Evolutionary conservation across 2,797 vertebrate species (phyloP), one percentile per base, ranked within the genome.

Genomic region (Phoxinus dragarum): DNA sequence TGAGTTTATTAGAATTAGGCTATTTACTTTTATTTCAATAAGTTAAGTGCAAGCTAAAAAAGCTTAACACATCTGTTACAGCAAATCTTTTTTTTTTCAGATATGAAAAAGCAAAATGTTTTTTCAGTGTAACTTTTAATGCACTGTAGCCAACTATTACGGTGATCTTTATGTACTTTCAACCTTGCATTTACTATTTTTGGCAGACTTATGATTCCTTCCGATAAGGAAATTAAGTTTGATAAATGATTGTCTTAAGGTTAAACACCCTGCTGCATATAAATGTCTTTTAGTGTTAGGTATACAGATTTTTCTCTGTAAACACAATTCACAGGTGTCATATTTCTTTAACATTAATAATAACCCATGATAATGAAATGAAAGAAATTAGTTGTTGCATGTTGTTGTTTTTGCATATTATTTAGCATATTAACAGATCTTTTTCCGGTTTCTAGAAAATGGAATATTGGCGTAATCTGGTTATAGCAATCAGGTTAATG

Each of bases 151-250:
- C 11, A 4, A 42, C 47, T 23, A 76, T 16, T 31, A 44, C 6
- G 3, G 21, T n/a, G 59, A 52, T 73, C 44, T 83, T 52, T 31
- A 84, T 76, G 72, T 56, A 84, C 61, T 84, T 77, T 84, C 52
- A 71, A 61, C 52, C 66, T 80, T 69, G 67, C 34, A 21, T 79
- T 73, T 34, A 67, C 49, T 38, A 49, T 56, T 7, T 73, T 74
- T 80, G 23, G 42, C 38, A 3, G 36, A 9, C 12, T 38, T 84
- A 71, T 68, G 64, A 80, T 80, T 56, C 6, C 68, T 68, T 77
- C 59, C 61, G 49, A 82, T 77, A 88, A 73, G 86, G 73, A 88
- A 85, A 79, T 88, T 71, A 36, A 12, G 54, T 19, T 73, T 66
- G 49, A 79, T 81, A 85, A 82, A 77, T 82, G 67, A 67, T 78